These are phyloP conservation scores for Heteropelma amictum DNA, from an alignment of 2,888 invertebrate genomes.

Conservation along the genomic window DNA sequence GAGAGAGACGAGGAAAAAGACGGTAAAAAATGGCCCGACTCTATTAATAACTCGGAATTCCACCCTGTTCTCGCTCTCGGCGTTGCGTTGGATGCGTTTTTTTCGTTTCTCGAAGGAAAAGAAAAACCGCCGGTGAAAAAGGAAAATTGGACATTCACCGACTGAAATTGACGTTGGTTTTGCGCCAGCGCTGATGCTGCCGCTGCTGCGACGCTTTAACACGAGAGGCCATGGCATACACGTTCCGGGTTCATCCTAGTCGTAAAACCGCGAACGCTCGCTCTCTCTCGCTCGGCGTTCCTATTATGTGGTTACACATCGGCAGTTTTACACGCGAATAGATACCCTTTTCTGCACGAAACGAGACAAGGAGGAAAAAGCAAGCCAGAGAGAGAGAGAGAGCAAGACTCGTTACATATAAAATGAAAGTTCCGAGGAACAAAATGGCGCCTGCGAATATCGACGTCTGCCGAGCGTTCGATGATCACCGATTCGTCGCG, in stretches of 20 bases:
- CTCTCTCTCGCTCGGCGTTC: conserved; percentile 2
- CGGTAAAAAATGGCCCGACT: too few relatives aligned
- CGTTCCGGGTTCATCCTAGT: conserved; percentile 59
- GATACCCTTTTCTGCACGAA: not conserved
- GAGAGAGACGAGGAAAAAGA: too few relatives aligned
- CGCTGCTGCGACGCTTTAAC: conserved; percentile 35
- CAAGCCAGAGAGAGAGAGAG: not conserved
- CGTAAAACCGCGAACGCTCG: conserved; percentile 57
- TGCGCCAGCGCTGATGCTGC: conserved; percentile 19
- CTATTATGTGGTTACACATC: too few relatives aligned
- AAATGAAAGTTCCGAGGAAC: conserved; percentile 54
- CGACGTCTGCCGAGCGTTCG: conserved; percentile 22
- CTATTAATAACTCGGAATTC: too few relatives aligned
- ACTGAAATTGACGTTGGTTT: conserved; percentile 37
- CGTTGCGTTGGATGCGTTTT: too few relatives aligned
- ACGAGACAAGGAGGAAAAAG: too few relatives aligned
- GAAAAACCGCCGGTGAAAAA: too few relatives aligned
- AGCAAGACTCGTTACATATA: conserved; percentile 40
- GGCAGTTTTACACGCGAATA: too few relatives aligned
- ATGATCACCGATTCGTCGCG: conserved; percentile 62
- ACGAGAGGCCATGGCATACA: conserved; percentile 49
- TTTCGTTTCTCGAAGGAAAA: too few relatives aligned
- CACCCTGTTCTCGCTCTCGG: too few relatives aligned
- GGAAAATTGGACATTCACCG: conserved; percentile 11
- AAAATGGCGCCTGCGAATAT: conserved; percentile 55